These are phyloP conservation scores for Aptenodytes patagonicus DNA, from an alignment of 2,113 vertebrate species.

Conservation along the genomic window DNA sequence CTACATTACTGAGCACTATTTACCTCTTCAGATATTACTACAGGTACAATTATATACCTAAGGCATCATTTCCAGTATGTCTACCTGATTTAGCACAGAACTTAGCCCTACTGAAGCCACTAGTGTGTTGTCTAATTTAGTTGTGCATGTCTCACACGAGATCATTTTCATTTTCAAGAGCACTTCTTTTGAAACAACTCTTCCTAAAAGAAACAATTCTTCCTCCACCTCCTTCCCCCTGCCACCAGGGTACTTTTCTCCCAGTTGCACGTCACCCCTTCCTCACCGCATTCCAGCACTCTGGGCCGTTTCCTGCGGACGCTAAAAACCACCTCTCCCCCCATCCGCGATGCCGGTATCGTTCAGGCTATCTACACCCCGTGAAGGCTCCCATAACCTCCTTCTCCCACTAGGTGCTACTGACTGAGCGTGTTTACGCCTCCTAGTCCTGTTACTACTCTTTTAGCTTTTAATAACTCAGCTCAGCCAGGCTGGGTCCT, in stretches of 20 bases:
- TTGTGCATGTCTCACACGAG: accelerated
- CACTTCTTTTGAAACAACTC: accelerated
- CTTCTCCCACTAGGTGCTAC: background rate
- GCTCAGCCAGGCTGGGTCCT: background rate
- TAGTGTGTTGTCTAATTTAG: accelerated
- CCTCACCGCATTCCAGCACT: background rate
- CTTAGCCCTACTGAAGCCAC: accelerated
- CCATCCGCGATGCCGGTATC: accelerated
- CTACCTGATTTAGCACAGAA: background rate
- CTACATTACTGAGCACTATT: background rate
- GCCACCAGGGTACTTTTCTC: too few species aligned
- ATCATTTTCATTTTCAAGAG: background rate
- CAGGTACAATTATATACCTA: accelerated
- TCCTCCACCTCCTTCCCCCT: background rate
- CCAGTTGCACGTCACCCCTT: accelerated
- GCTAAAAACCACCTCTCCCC: too few species aligned
- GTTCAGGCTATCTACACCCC: accelerated
- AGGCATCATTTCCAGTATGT: accelerated
- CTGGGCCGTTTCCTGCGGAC: accelerated
- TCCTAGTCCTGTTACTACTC: accelerated
- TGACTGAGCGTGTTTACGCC: accelerated
- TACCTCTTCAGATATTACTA: background rate
- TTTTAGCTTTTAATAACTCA: accelerated
- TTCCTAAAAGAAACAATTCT: background rate
- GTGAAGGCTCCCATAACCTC: accelerated